Percentiles rank a stretch among this genome's conserved stretches.
These are phyloP conservation scores for Dascillus cervinus DNA, from an alignment of 2,888 invertebrate genomes.

Conservation along the genomic window DNA sequence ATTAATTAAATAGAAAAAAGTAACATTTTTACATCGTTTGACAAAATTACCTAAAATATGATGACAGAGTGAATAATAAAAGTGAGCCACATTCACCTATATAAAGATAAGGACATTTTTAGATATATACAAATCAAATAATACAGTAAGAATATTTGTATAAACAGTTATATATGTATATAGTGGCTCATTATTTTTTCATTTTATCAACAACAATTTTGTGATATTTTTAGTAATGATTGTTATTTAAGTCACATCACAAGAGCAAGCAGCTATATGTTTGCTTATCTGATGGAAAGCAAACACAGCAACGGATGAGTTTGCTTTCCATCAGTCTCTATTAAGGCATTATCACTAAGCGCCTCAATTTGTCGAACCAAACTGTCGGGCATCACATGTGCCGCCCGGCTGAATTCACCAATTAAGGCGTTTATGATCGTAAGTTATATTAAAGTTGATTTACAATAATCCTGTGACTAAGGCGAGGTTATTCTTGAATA, in stretches of 20 bases:
- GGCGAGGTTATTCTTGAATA: conserved; percentile 41
- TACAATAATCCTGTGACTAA: conserved; percentile 43
- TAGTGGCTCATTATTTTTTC: conserved; percentile 47
- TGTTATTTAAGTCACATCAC: conserved; percentile 50
- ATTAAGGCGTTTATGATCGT: conserved; percentile 11
- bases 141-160: conserved; percentile 24
- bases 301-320: conserved; percentile 15
- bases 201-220: conserved; percentile 49
- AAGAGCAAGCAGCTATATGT: conserved; percentile 37
- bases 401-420: conserved; percentile 1
- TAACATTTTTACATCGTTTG: conserved; percentile 41
- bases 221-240: conserved; percentile 52
- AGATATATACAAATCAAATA: conserved; percentile 14
- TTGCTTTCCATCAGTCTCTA: conserved; percentile 23
- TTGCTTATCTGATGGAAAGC: conserved; percentile 32
- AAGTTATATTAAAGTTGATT: conserved; percentile 23
- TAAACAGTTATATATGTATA: conserved; percentile 31
- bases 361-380: conserved; percentile 11
- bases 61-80: conserved; percentile 22
- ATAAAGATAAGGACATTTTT: conserved; percentile 10
- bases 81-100: conserved; percentile 23
- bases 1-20: conserved; percentile 43
- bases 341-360: conserved; percentile 20
- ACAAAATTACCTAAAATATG: conserved; percentile 40
- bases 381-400: conserved; percentile 3